Conservation (phyloP, 1,140 invertebrate species). For the Lepidurus apus region DNA sequence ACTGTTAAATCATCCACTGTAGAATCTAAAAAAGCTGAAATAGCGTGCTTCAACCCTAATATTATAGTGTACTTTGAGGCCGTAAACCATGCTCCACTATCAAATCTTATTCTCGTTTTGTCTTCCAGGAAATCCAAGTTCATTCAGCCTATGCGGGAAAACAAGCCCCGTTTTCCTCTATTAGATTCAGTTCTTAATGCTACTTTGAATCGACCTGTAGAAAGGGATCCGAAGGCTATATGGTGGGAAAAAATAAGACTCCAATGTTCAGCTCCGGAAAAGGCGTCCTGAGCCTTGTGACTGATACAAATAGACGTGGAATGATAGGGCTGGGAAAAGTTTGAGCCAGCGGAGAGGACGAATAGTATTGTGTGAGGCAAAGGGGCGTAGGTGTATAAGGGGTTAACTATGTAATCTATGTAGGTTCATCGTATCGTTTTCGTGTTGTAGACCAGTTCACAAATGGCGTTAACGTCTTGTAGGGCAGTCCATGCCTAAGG, state of each 20-base stretch:
- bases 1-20: too few relatives aligned
- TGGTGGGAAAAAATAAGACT: neutral
- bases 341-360: neutral
- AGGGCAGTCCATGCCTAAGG: constrained; percentile 16
- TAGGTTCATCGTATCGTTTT: constrained; percentile 8
- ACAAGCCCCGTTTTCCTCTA: too few relatives aligned
- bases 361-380: neutral
- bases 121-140: neutral
- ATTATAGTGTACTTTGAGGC: too few relatives aligned
- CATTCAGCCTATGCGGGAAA: neutral
- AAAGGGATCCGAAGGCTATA: neutral
- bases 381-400: constrained; percentile 18
- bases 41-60: too few relatives aligned
- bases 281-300: neutral
- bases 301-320: neutral
- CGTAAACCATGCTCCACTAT: too few relatives aligned
- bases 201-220: neutral
- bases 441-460: neutral
- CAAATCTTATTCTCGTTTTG: too few relatives aligned
- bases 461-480: neutral
- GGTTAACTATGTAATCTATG: constrained; percentile 5
- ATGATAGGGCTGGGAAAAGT: neutral
- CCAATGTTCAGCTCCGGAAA: neutral
- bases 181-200: neutral
- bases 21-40: too few relatives aligned